Conservation (phyloP, 2,797 vertebrate species). For the Chaenodraco wilsoni region DNA sequence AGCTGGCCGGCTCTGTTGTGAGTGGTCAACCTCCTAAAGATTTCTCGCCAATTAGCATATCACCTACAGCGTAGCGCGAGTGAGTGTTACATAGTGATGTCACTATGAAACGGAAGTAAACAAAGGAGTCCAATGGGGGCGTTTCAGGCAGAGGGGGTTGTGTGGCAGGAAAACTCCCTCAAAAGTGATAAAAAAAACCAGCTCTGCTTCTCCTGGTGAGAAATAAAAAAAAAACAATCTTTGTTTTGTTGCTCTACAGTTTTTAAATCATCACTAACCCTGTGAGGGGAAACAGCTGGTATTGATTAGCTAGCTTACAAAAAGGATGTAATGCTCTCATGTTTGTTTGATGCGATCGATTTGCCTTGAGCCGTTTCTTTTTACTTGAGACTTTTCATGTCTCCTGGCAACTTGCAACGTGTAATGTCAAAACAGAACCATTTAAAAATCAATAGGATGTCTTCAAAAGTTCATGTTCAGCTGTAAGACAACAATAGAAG, state of each 20-base stretch:
- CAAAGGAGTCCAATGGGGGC: too few relatives aligned
- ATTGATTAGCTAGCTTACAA: background rate
- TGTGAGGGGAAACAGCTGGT: background rate
- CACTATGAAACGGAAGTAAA: too few relatives aligned
- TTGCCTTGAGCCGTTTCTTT: background rate
- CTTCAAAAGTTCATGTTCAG: background rate
- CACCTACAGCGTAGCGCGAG: too few relatives aligned
- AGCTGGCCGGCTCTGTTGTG: too few relatives aligned
- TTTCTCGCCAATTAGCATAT: too few relatives aligned
- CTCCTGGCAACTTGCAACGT: background rate
- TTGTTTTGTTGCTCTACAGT: background rate
- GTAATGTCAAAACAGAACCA: background rate
- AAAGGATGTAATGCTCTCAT: constrained; percentile 10
- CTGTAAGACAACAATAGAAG: background rate
- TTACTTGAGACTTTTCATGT: background rate
- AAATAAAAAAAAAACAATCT: background rate
- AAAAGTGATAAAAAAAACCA: too few relatives aligned
- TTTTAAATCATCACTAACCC: background rate
- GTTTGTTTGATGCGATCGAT: constrained; percentile 17
- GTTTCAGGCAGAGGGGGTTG: too few relatives aligned
- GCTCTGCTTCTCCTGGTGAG: background rate
- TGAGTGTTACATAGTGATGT: too few relatives aligned
- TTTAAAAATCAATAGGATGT: background rate
- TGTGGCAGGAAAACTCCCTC: too few relatives aligned
- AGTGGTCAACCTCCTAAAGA: too few relatives aligned